Evolutionary conservation across 2,797 vertebrate species (phyloP), one percentile per base, ranked within the genome.

Genomic region (Kryptolebias ocellatus): DNA sequence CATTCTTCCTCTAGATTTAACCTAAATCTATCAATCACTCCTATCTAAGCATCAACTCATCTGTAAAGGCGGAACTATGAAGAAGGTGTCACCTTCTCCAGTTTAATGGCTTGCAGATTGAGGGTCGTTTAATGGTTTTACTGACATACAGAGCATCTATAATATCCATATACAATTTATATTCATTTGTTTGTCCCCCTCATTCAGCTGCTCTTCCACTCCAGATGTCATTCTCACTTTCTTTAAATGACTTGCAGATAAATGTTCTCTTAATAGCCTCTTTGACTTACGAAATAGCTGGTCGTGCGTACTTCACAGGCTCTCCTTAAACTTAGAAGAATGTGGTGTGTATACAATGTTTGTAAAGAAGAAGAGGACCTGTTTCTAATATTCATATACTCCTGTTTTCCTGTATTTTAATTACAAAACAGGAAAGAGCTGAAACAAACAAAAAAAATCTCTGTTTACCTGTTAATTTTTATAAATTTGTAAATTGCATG

Each of bases 221-320:
- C 74, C 76, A 84, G 83, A 87, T 91, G 80, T 84, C 72, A 79
- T 74, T 81, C 83, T 83, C 83, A 78, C 77, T 85, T 88, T 76
- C 64, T 81, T 87, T 82, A 87, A 88, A 90, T 83, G 77, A 81
- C 78, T 80, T 70, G 58, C 75, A 76, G 81, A 88, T 83, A 84
- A 87, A 90, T 88, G 79, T 58, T 80, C 70, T 49, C 78, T 69
- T 89, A 86, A 90, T 78, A 77, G 89, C 76, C 80, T 74, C 62
- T 81, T 78, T 89, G 85, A 83, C 84, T 89, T 82, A 77, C 77
- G 87, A 72, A 86, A 64, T 84, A 87, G 81, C 82, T 90, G 80
- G 62, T 79, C 60, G 53, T 71, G 42, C 37, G 77, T 83, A 87
- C 69, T 77, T 74, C 76, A 86, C 71, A 73, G 72, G 77, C 57